These are phyloP conservation scores for Sebastes goodei DNA, from an alignment of 2,797 vertebrate species.

Conservation along the genomic window DNA sequence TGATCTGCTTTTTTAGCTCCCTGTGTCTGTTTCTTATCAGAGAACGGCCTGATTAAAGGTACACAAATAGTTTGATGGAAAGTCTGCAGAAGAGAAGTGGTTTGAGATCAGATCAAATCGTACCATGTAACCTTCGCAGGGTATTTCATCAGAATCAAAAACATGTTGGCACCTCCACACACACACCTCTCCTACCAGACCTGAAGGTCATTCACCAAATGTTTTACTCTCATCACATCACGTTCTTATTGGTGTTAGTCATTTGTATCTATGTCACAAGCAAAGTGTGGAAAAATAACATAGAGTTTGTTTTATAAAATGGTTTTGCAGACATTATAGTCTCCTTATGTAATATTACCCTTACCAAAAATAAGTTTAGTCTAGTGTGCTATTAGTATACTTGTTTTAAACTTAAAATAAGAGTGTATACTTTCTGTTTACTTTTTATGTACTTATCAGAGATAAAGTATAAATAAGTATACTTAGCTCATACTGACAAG, in stretches of 20 bases:
- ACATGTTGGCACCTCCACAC: too few relatives aligned
- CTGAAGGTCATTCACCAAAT: not conserved
- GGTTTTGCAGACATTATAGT: not conserved
- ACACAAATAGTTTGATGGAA: not conserved
- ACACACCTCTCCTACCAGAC: not conserved
- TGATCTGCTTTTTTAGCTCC: not conserved
- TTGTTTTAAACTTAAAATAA: too few relatives aligned
- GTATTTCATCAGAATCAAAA: not conserved
- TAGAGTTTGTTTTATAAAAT: not conserved
- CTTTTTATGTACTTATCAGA: too few relatives aligned
- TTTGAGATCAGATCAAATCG: slow-evolving; percentile 7
- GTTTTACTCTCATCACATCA: not conserved
- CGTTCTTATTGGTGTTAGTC: not conserved
- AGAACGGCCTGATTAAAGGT: not conserved
- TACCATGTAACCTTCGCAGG: not conserved
- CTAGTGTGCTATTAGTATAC: not conserved
- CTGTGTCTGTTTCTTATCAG: slow-evolving; percentile 6
- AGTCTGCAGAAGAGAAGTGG: not conserved
- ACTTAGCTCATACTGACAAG: too few relatives aligned
- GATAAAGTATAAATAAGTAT: too few relatives aligned
- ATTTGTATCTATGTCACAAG: not conserved
- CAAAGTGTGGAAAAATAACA: not conserved
- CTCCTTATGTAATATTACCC: not conserved
- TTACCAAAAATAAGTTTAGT: too few relatives aligned
- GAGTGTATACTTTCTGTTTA: too few relatives aligned